Conservation (phyloP, 2,113 vertebrate genomes). For the Trachemys scripta region DNA sequence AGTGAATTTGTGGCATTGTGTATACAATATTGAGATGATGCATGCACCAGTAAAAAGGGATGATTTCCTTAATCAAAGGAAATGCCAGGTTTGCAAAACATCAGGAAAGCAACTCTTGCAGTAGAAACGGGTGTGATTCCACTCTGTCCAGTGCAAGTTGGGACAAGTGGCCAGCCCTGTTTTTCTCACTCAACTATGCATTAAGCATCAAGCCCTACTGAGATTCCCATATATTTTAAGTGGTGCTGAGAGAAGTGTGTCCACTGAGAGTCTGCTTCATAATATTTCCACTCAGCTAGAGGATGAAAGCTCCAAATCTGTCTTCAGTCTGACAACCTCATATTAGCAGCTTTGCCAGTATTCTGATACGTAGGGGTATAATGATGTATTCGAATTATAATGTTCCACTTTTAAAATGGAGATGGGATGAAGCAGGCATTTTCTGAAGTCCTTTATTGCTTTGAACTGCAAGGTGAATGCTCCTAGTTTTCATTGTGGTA, state of each 20-base stretch:
- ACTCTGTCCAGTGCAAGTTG: rapidly evolving
- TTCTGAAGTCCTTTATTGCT: background rate
- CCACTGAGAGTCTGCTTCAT: background rate
- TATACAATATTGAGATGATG: background rate
- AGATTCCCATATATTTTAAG: background rate
- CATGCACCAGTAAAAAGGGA: background rate
- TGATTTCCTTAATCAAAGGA: background rate
- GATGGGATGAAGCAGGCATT: background rate
- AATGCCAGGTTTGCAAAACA: background rate
- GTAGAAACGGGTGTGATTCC: rapidly evolving
- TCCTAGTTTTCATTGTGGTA: background rate
- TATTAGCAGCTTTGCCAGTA: rapidly evolving
- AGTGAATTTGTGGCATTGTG: background rate
- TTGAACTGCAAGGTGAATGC: background rate
- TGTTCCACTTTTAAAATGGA: background rate
- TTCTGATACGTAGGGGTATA: background rate
- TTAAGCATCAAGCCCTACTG: background rate
- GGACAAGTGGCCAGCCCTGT: background rate
- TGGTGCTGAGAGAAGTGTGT: background rate
- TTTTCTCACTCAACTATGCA: background rate
- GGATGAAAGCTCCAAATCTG: background rate
- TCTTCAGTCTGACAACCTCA: background rate
- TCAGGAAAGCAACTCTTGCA: background rate
- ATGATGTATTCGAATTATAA: background rate
- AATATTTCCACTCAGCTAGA: background rate